A percentile compares a stretch with the other conserved stretches of the same genome.
These are phyloP conservation scores for Sakesphorus luctuosus DNA, from an alignment of 2,113 vertebrate genomes.

Conservation along the genomic window DNA sequence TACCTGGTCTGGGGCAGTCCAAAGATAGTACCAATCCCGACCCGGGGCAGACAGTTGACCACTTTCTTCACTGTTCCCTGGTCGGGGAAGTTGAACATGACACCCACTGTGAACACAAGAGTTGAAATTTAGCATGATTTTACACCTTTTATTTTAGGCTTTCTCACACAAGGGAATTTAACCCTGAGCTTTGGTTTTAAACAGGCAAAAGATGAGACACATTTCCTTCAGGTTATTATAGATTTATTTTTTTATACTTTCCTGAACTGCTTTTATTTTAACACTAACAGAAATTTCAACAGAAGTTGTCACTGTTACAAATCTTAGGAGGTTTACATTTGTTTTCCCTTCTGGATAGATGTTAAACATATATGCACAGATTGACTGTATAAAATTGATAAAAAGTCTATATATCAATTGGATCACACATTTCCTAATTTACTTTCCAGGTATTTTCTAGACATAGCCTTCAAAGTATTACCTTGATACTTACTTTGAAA, in stretches of 20 bases:
- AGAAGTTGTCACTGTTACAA: not conserved
- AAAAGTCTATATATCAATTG: not conserved
- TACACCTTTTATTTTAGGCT: not conserved
- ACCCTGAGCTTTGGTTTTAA: not conserved
- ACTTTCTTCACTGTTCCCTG: constrained; percentile 93
- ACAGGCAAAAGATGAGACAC: not conserved
- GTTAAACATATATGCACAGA: not conserved
- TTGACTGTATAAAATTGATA: not conserved
- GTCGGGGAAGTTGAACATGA: constrained; percentile 99
- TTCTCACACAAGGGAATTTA: constrained; percentile 17
- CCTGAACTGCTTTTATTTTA: not conserved
- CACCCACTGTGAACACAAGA: constrained; percentile 81
- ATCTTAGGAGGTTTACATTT: not conserved
- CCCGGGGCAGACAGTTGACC: constrained; percentile 91
- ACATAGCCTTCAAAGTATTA: not conserved
- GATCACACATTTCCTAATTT: not conserved
- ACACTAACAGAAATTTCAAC: not conserved
- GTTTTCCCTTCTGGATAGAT: not conserved
- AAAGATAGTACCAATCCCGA: constrained; percentile 94
- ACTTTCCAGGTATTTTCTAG: not conserved
- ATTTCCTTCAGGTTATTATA: not conserved
- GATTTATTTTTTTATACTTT: not conserved
- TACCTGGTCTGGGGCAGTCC: constrained; percentile 96
- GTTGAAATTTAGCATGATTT: not conserved
- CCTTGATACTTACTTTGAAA: not conserved